phyloP scores from a whole-genome alignment of 2,113 vertebrate genomes.

The Poeciliopsis retropinna region DNA sequence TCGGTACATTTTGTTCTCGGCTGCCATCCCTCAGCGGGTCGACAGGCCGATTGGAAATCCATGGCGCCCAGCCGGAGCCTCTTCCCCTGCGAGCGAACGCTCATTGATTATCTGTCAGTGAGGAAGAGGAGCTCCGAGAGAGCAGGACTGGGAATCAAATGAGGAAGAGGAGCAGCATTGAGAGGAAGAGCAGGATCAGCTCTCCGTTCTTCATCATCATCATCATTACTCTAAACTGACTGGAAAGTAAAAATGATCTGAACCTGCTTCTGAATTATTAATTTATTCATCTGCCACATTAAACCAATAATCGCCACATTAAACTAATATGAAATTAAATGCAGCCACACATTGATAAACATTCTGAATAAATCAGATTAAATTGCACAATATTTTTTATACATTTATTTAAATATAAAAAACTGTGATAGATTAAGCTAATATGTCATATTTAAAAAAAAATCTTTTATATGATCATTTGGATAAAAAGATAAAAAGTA shows the following conservation, averaged over 20 bases:
- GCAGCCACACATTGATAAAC: no score
- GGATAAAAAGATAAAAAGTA: no score
- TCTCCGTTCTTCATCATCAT: neutral
- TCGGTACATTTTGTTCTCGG: constrained; percentile 27
- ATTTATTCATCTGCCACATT: no score
- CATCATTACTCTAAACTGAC: neutral
- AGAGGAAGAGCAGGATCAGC: neutral
- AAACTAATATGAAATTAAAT: no score
- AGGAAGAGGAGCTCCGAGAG: constrained; percentile 1
- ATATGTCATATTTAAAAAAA: no score
- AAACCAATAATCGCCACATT: no score
- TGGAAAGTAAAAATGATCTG: neutral
- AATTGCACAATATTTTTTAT: no score
- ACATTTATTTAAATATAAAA: no score
- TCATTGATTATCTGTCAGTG: constrained; percentile 67
- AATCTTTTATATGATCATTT: no score
- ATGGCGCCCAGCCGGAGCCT: constrained; percentile 49
- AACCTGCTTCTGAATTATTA: neutral
- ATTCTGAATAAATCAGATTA: no score
- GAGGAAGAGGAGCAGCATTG: constrained; percentile 5
- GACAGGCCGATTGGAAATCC: constrained; percentile 61
- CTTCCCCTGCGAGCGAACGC: constrained; percentile 37
- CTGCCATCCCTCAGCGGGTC: constrained; percentile 18
- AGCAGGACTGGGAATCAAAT: constrained; percentile 33
- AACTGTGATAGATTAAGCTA: no score